Base-by-base conservation (phyloP, 2,113 vertebrate genomes). In the Chionomys nivalis region DNA sequence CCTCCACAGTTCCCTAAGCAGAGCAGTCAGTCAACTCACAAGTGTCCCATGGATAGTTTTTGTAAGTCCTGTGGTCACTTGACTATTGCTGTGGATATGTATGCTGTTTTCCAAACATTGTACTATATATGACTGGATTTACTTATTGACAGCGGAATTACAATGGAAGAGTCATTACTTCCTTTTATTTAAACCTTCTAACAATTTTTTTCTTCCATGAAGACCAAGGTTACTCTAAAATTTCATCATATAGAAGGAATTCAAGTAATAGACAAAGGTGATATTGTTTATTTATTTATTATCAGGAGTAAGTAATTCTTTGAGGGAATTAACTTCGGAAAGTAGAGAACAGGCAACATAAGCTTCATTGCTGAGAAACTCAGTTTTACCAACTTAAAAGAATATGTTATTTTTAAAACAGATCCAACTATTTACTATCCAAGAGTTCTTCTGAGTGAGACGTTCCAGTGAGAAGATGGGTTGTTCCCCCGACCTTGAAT, bases 171-270 rank as follows among this genome's bases (percentile, higher is more conserved):
- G 44, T 42, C 2, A 47, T 23, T 66, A 17, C 0, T 70, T 93
- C 2, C 19, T 93, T 87, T 52, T 79, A 75, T 19, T 61, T 33
- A 73, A 49, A 0, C 7, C 44, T 94, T 83, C 58, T 3, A 90
- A 52, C 33, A 81, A 75, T 83, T 93, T 68, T 68, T 94, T 24
- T 90, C 28, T 65, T 88, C 12, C 82, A 23, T 94, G 13, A 61
- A 68, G 49, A 42, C 11, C 16, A 93, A 92, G 31, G 65, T 81
- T 58, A 75, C 61, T 79, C 75, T 17, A 68, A 12, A 14, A 70
- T 91, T 92, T 94, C 28, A 96, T 78, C 61, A 65, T 8, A 68
- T 82, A 88, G 49, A 75, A 78, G 36, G 75, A 87, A 94, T 92
- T 91, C 72, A 94, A 36, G 14, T 81, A 68, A 89, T 24, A 90